Percentiles rank a stretch among this genome's conserved stretches.
phyloP scores from a whole-genome alignment of 2,888 invertebrate species.

The Schizaphis graminum region DNA sequence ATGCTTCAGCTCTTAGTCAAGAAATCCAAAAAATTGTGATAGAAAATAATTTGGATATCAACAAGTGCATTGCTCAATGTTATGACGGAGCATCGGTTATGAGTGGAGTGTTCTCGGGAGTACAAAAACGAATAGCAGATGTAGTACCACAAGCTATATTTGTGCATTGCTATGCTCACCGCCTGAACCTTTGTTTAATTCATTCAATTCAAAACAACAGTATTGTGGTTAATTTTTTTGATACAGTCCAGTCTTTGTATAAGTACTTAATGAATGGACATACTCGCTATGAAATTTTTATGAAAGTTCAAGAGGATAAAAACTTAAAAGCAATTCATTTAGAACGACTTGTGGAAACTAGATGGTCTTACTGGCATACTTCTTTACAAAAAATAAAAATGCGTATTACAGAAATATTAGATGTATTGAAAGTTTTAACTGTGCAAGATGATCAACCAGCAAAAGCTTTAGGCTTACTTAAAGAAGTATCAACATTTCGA shows the following conservation, averaged over 20 bases:
- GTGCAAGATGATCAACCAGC: constrained; percentile 17
- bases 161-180: not conserved
- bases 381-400: not conserved
- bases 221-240: not conserved
- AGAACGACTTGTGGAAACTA: not conserved
- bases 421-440: constrained; percentile 4
- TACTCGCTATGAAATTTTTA: not conserved
- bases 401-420: not conserved
- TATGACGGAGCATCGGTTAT: constrained; percentile 68
- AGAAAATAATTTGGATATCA: constrained; percentile 30
- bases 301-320: not conserved
- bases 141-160: not conserved
- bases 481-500: constrained; percentile 27
- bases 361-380: not conserved
- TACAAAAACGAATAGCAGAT: constrained; percentile 66
- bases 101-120: constrained; percentile 67
- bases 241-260: too few relatives aligned
- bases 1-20: constrained; percentile 12
- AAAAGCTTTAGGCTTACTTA: not conserved
- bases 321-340: constrained; percentile 4
- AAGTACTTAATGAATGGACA: constrained; percentile 6
- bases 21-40: not conserved
- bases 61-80: constrained; percentile 67
- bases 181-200: not conserved
- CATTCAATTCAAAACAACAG: not conserved